Evolutionary conservation across 2,113 vertebrate genomes (phyloP).

Genomic region (Misgurnus anguillicaudatus): DNA sequence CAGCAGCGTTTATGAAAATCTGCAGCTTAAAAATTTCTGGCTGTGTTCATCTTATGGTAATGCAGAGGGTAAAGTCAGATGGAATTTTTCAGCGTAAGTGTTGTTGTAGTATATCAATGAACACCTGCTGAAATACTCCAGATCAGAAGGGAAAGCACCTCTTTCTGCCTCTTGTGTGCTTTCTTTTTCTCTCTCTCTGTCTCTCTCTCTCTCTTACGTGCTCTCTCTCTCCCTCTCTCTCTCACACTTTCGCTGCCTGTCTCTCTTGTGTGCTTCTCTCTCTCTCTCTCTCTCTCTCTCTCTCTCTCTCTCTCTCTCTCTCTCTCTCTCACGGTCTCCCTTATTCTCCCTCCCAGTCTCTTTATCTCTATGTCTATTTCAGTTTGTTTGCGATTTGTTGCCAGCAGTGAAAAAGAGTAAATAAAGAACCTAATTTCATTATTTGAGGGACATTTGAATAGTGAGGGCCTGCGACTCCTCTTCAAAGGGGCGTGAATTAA

Average conservation of each 20-base stretch:
- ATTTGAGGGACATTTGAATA: too few species aligned
- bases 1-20: conserved; percentile 3
- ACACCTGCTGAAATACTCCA: conserved; percentile 42
- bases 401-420: too few species aligned
- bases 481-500: too few species aligned
- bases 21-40: conserved; percentile 1
- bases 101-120: conserved; percentile 1
- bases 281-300: not conserved
- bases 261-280: not conserved
- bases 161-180: not conserved
- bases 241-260: too few species aligned
- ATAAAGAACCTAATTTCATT: too few species aligned
- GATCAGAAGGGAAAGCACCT: conserved; percentile 55
- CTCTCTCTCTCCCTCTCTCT: not conserved
- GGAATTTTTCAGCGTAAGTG: conserved; percentile 38
- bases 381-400: too few species aligned
- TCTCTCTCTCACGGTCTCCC: not conserved
- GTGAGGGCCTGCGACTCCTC: too few species aligned
- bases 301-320: not conserved
- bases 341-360: not conserved
- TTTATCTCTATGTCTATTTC: not conserved
- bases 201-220: not conserved
- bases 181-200: not conserved
- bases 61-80: conserved; percentile 43
- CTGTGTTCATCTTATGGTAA: not conserved